Evolutionary conservation across 2,888 invertebrate genomes (phyloP), one percentile per base, ranked within the genome.

Genomic region (Orthosia gracilis): DNA sequence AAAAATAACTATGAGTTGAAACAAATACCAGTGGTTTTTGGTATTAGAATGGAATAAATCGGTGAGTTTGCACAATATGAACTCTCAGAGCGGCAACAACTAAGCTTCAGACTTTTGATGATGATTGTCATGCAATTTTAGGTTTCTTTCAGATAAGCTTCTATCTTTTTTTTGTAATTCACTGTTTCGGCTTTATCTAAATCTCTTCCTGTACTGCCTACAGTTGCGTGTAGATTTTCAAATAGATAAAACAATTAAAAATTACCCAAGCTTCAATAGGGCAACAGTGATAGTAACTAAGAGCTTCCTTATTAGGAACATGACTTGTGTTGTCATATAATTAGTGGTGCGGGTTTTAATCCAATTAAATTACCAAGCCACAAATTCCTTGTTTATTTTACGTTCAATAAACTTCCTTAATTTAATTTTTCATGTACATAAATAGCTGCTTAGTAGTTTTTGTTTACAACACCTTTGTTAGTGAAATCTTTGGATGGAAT

Each of bases 261-360:
- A 78, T 73, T 76, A 76, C 69, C 73, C 75, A 82, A 71, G 73
- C 75, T 66, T 80, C 73, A 83, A 73, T 59, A 78, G 85, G 78
- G 72, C 65, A 75, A 78, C 79, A 63, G 86, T 86, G 85, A 84
- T 82, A 83, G 78, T 83, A 77, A 80, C 67, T 70, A 84, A 69
- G 82, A 83, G 78, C 87, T 85, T 87, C 86, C 86, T 87, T 78
- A 87, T 87, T 87, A 85, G 83, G 73, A 78, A 69, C 78, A 76
- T 88, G 85, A 87, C 85, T 85, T 83, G 87, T 77, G 75, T 82
- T 82, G 84, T 77, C 75, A 76, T 77, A 81, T 80, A 84, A 81
- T 87, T 91, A 92, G 92, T 92, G 91, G 93, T 94, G 93, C 94
- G 94, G 94, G 95, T 91, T 89, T 90, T 91, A 90, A 94, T 93